Evolutionary conservation across 2,113 vertebrate genomes (phyloP).

Genomic region (Protobothrops mucrosquamatus): DNA sequence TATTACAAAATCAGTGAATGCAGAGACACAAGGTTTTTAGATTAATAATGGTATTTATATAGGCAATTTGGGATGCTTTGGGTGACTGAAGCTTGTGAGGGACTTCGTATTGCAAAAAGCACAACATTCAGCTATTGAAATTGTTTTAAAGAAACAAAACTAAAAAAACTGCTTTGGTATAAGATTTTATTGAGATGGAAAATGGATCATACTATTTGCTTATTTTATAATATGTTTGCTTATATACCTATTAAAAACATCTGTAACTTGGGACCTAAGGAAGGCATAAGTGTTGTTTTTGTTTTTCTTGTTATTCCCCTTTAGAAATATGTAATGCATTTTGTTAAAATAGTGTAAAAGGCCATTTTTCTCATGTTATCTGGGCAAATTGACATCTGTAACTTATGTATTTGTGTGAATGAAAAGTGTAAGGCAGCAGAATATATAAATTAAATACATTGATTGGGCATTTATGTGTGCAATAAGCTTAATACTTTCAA

Average conservation of each 20-base stretch:
- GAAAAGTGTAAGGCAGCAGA: background rate
- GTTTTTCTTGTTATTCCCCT: background rate
- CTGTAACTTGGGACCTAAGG: background rate
- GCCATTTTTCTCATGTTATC: background rate
- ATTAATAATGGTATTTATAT: background rate
- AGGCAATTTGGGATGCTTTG: background rate
- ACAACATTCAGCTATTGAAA: background rate
- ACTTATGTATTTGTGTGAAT: background rate
- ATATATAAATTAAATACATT: background rate
- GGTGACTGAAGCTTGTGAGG: background rate
- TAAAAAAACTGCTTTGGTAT: background rate
- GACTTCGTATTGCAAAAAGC: background rate
- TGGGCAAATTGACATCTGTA: background rate
- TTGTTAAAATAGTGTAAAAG: background rate
- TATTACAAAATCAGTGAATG: background rate
- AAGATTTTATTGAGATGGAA: background rate
- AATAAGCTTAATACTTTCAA: background rate
- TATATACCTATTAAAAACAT: background rate
- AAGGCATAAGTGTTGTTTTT: background rate
- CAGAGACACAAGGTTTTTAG: background rate
- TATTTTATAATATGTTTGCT: background rate
- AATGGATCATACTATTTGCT: background rate
- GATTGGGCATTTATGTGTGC: background rate
- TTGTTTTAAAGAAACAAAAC: background rate
- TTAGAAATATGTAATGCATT: background rate